Conservation (phyloP, 2,113 vertebrate species). For the Corynorhinus townsendii region DNA sequence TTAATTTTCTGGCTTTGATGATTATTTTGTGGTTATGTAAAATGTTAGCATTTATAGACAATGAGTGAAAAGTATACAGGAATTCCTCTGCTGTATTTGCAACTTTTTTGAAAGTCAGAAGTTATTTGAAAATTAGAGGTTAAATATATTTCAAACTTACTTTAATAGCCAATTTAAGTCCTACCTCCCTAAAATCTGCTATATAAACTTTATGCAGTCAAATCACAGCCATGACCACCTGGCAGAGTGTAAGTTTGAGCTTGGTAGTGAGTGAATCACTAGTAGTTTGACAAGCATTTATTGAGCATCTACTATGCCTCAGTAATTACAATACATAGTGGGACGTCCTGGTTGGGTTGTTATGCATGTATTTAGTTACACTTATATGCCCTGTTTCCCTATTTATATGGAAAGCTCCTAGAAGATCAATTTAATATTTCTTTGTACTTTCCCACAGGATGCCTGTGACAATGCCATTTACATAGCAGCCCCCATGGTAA, state of each 20-base stretch:
- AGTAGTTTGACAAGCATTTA: neutral
- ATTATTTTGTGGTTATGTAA: neutral
- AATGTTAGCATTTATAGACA: neutral
- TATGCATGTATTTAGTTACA: neutral
- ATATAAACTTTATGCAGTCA: neutral
- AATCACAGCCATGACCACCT: neutral
- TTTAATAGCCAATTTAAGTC: neutral
- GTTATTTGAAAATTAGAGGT: neutral
- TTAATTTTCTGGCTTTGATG: neutral
- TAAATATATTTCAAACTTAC: neutral
- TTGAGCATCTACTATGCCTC: neutral
- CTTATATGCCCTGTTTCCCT: neutral
- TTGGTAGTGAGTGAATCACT: neutral
- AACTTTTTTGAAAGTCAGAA: neutral
- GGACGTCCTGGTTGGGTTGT: neutral
- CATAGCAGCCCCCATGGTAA: neutral
- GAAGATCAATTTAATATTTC: neutral
- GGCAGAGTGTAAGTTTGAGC: neutral
- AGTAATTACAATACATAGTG: neutral
- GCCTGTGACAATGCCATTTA: neutral
- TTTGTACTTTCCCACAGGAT: neutral
- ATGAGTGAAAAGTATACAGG: neutral
- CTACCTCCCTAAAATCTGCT: neutral
- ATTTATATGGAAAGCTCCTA: neutral
- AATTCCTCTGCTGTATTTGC: neutral